These are phyloP conservation scores for Zosterops lateralis DNA, from an alignment of 2,113 vertebrate species.

Conservation along the genomic window DNA sequence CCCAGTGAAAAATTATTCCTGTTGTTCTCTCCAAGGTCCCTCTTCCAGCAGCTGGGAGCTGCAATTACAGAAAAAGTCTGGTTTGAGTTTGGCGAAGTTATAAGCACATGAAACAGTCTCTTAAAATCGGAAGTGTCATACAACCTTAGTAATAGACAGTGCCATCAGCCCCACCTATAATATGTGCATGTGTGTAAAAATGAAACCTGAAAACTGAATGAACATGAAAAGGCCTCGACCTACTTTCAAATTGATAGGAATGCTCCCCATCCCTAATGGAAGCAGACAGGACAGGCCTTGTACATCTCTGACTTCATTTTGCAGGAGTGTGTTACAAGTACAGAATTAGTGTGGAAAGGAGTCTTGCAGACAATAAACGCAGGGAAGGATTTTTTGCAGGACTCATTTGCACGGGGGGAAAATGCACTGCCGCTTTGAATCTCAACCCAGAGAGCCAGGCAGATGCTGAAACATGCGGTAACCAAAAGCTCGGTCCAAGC, in stretches of 20 bases:
- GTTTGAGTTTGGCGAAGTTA: constrained; percentile 38
- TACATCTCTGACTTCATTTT: constrained; percentile 50
- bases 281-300: constrained; percentile 49
- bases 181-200: neutral
- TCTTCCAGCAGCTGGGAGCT: constrained; percentile 21
- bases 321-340: neutral
- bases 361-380: neutral
- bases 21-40: neutral
- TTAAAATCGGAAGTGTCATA: constrained; percentile 38
- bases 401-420: neutral
- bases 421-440: neutral
- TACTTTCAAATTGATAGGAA: constrained; percentile 27
- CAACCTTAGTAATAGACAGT: constrained; percentile 9
- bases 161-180: constrained; percentile 32
- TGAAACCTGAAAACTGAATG: constrained; percentile 53
- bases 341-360: constrained; percentile 26
- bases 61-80: constrained; percentile 9
- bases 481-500: neutral
- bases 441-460: neutral
- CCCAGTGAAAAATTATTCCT: neutral
- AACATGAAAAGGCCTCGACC: constrained; percentile 58
- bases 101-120: constrained; percentile 16
- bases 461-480: constrained; percentile 18
- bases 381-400: neutral
- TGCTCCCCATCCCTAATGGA: constrained; percentile 35